phyloP scores from a whole-genome alignment of 2,888 invertebrate species.

The Brassicogethes aeneus region DNA sequence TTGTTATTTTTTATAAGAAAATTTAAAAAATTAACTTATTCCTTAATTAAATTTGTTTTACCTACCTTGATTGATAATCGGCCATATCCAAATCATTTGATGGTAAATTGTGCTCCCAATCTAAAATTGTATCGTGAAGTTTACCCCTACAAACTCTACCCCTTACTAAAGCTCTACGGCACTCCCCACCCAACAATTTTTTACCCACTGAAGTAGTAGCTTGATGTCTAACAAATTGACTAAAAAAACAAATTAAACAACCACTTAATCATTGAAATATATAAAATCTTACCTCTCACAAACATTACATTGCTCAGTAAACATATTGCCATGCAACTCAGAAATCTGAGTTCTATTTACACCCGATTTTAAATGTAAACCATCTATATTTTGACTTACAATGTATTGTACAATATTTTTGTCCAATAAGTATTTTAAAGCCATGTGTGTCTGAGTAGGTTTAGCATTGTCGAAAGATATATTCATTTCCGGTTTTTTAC shows the following conservation, averaged over 20 bases:
- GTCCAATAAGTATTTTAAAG: constrained; percentile 71
- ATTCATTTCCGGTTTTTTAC: constrained; percentile 73
- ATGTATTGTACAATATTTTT: constrained; percentile 70
- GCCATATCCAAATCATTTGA: constrained; percentile 76
- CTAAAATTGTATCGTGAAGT: constrained; percentile 84
- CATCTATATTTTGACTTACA: constrained; percentile 97
- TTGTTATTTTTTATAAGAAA: no score
- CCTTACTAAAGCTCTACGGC: constrained; percentile 52
- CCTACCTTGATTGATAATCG: constrained; percentile 76
- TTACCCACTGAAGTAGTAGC: constrained; percentile 78
- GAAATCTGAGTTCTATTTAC: constrained; percentile 70
- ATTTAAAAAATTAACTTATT: no score
- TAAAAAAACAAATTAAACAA: constrained; percentile 34
- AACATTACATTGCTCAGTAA: constrained; percentile 83
- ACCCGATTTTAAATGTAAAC: constrained; percentile 88
- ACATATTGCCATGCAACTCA: constrained; percentile 98
- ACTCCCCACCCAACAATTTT: constrained; percentile 57
- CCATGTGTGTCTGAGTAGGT: constrained; percentile 93
- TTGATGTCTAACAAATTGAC: constrained; percentile 68
- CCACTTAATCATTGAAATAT: no score
- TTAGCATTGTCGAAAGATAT: constrained; percentile 83
- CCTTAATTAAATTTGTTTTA: neutral
- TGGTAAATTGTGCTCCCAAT: constrained; percentile 95
- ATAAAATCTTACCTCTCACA: constrained; percentile 63
- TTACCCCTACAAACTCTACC: constrained; percentile 79